Evolutionary conservation across 2,888 invertebrate species (phyloP).

Genomic region (Scaptomyza parva): DNA sequence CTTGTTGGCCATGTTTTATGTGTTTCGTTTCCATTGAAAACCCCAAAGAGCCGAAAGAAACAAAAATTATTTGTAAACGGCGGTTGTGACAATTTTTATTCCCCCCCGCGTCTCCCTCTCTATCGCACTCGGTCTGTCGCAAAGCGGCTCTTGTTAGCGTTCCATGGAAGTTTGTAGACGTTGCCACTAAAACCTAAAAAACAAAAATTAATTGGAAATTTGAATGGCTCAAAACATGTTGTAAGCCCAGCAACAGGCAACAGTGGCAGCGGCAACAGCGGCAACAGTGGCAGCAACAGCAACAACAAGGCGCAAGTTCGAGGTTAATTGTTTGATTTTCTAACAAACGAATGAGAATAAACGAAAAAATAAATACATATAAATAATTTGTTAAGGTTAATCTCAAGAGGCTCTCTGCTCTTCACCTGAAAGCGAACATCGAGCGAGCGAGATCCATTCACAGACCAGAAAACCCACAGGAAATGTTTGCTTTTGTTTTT

Average conservation of each 20-base stretch:
- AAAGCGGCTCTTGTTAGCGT: slow-evolving; percentile 52
- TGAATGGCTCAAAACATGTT: slow-evolving; percentile 79
- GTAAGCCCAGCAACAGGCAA: slow-evolving; percentile 55
- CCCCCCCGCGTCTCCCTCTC: not conserved
- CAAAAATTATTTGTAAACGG: slow-evolving; percentile 79
- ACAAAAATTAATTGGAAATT: slow-evolving; percentile 79
- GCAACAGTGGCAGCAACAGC: slow-evolving; percentile 31
- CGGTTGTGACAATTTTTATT: slow-evolving; percentile 75
- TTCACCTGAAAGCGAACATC: slow-evolving; percentile 53
- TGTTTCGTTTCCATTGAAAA: slow-evolving; percentile 79
- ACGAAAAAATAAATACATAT: slow-evolving; percentile 40
- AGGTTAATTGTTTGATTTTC: slow-evolving; percentile 80
- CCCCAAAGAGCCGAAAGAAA: slow-evolving; percentile 75
- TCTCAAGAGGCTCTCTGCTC: slow-evolving; percentile 60
- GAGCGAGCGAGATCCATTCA: slow-evolving; percentile 14
- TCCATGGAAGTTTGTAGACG: slow-evolving; percentile 67
- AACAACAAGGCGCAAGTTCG: slow-evolving; percentile 68
- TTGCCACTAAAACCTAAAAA: slow-evolving; percentile 55
- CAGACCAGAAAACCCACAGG: slow-evolving; percentile 59
- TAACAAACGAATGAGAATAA: slow-evolving; percentile 56
- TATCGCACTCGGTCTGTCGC: slow-evolving; percentile 15
- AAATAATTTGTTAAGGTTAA: slow-evolving; percentile 68
- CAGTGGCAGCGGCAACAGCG: slow-evolving; percentile 33
- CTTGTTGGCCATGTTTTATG: slow-evolving; percentile 76
- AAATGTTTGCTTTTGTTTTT: slow-evolving; percentile 58